Conservation (phyloP, 2,113 vertebrate genomes). For the Entelurus aequoreus region DNA sequence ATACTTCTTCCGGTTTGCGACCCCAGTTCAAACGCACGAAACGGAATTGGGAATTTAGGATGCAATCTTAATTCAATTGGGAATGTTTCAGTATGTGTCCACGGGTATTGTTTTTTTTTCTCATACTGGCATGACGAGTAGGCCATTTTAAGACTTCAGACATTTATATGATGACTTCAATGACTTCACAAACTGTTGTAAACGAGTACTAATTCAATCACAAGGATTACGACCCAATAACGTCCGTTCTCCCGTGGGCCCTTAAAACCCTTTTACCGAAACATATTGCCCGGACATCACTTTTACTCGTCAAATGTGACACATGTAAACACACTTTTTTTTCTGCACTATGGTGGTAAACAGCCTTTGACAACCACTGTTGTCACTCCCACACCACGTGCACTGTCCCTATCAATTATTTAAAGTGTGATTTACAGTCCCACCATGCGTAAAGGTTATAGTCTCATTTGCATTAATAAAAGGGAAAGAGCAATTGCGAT, state of each 20-base stretch:
- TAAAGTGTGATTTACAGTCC: slow-evolving; percentile 20
- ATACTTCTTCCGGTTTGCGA: too few species aligned
- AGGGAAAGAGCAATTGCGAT: slow-evolving; percentile 40
- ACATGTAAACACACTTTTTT: slow-evolving; percentile 4
- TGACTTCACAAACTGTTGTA: slow-evolving; percentile 2
- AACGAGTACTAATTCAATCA: slow-evolving; percentile 48
- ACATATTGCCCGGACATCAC: neutral
- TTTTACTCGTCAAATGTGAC: slow-evolving; percentile 9
- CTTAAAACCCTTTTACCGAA: slow-evolving; percentile 22
- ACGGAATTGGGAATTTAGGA: too few species aligned
- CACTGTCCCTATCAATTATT: neutral
- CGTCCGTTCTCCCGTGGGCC: slow-evolving; percentile 39
- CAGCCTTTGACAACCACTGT: neutral
- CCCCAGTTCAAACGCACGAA: too few species aligned
- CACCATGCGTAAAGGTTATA: slow-evolving; percentile 22
- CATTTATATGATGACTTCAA: slow-evolving; percentile 25
- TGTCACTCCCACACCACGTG: neutral
- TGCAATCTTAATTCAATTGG: too few species aligned
- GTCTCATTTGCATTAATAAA: slow-evolving; percentile 53
- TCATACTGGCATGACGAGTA: too few species aligned
- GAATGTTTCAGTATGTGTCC: too few species aligned
- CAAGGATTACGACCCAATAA: slow-evolving; percentile 45
- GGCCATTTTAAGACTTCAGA: neutral
- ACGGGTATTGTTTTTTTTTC: too few species aligned
- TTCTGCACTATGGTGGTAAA: neutral